phyloP scores from a whole-genome alignment of 2,888 invertebrate genomes.

The Chesias legatella region DNA sequence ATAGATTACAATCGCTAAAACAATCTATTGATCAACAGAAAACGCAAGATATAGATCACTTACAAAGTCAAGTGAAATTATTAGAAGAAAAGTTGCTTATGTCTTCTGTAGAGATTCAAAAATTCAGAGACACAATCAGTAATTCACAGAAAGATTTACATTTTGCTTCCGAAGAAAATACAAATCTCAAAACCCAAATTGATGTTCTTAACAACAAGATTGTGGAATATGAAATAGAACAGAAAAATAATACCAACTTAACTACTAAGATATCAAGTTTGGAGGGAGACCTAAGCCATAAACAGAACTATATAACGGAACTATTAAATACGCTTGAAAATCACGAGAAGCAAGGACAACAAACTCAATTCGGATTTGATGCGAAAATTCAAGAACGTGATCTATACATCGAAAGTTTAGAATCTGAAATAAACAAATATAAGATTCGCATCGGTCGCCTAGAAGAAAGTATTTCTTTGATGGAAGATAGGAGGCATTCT shows the following conservation, averaged over 20 bases:
- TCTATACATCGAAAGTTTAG: slow-evolving; percentile 86
- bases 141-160: slow-evolving; percentile 48
- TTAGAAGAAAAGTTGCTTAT: slow-evolving; percentile 41
- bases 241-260: slow-evolving; percentile 62
- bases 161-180: slow-evolving; percentile 47
- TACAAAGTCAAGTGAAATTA: slow-evolving; percentile 44
- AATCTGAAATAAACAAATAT: slow-evolving; percentile 83
- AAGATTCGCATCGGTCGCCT: slow-evolving; percentile 83
- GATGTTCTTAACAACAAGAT: slow-evolving; percentile 63
- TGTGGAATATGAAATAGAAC: slow-evolving; percentile 64
- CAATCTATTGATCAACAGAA: slow-evolving; percentile 49
- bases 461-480: slow-evolving; percentile 82
- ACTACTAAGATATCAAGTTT: slow-evolving; percentile 60
- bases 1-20: slow-evolving; percentile 52
- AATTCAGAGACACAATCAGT: slow-evolving; percentile 45
- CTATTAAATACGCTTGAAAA: slow-evolving; percentile 53
- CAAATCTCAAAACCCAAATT: slow-evolving; percentile 46
- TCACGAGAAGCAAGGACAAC: slow-evolving; percentile 56
- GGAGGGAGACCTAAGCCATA: slow-evolving; percentile 59
- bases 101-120: slow-evolving; percentile 45
- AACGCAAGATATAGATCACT: slow-evolving; percentile 41
- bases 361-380: slow-evolving; percentile 74
- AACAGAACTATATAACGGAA: slow-evolving; percentile 57
- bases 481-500: slow-evolving; percentile 81
- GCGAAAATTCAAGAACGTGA: slow-evolving; percentile 88